These are phyloP conservation scores for Teleiodes luculella DNA, from an alignment of 2,888 invertebrate genomes.

Conservation along the genomic window DNA sequence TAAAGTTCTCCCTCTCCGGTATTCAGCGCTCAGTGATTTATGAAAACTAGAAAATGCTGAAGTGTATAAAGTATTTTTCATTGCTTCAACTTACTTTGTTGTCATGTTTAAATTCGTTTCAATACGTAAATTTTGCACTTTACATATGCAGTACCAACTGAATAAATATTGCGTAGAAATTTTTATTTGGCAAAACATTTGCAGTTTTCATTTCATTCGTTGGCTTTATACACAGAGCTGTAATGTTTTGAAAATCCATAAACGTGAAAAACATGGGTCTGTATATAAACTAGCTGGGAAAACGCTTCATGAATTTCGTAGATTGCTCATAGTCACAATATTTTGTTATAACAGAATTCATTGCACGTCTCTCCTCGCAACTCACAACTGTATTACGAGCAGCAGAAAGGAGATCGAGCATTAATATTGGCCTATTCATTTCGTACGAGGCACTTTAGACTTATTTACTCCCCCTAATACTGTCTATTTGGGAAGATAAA, in stretches of 20 bases:
- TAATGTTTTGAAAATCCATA: slow-evolving; percentile 18
- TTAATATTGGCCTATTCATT: slow-evolving; percentile 54
- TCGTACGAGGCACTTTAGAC: slow-evolving; percentile 50
- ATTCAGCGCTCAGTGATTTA: slow-evolving; percentile 68
- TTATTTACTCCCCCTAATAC: slow-evolving; percentile 66
- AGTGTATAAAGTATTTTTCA: slow-evolving; percentile 58
- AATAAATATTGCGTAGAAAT: slow-evolving; percentile 25
- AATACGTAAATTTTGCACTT: slow-evolving; percentile 37
- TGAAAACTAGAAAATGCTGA: slow-evolving; percentile 67
- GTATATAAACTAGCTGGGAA: slow-evolving; percentile 5
- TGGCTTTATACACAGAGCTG: slow-evolving; percentile 13
- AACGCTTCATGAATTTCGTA: slow-evolving; percentile 5
- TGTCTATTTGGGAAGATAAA: slow-evolving; percentile 67
- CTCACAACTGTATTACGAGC: slow-evolving; percentile 11
- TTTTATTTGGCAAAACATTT: slow-evolving; percentile 23
- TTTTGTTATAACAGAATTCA: slow-evolving; percentile 12
- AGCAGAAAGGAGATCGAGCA: slow-evolving; percentile 32
- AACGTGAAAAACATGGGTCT: slow-evolving; percentile 5
- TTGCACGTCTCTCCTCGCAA: slow-evolving; percentile 8
- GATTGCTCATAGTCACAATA: slow-evolving; percentile 7
- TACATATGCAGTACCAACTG: slow-evolving; percentile 26
- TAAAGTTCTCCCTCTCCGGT: slow-evolving; percentile 58
- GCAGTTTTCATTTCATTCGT: slow-evolving; percentile 21
- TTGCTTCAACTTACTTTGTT: slow-evolving; percentile 49
- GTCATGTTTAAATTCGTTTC: slow-evolving; percentile 52